phyloP scores from a whole-genome alignment of 2,888 invertebrate genomes.

The Empis livida region DNA sequence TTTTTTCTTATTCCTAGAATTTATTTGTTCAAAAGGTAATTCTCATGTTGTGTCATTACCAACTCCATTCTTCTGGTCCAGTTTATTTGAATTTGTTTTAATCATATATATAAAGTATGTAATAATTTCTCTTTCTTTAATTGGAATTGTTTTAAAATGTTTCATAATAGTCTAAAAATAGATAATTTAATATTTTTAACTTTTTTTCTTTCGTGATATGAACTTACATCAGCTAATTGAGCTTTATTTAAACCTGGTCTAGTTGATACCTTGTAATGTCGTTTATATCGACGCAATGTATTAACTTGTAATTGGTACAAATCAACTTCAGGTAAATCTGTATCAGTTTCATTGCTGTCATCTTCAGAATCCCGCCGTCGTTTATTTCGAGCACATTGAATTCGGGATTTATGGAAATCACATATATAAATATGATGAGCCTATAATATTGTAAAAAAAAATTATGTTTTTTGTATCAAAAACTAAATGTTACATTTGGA shows the following conservation, averaged over 20 bases:
- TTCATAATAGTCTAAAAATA: conserved; percentile 70
- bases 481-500: conserved; percentile 41
- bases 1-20: conserved; percentile 5
- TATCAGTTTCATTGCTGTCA: conserved; percentile 87
- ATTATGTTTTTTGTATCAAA: neutral
- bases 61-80: conserved; percentile 35
- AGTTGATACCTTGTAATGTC: conserved; percentile 83
- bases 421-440: conserved; percentile 93
- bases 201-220: conserved; percentile 3
- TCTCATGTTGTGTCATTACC: conserved; percentile 25
- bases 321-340: conserved; percentile 84
- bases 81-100: conserved; percentile 58
- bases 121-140: conserved; percentile 87
- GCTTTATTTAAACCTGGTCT: conserved; percentile 88
- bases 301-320: conserved; percentile 87
- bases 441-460: conserved; percentile 37
- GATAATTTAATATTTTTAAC: neutral
- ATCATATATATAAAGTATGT: conserved; percentile 94
- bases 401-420: conserved; percentile 90
- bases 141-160: conserved; percentile 90
- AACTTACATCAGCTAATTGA: conserved; percentile 83
- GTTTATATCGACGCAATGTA: conserved; percentile 85
- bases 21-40: conserved; percentile 10
- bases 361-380: conserved; percentile 89
- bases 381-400: conserved; percentile 89